Base-by-base conservation (phyloP, 2,797 vertebrate genomes). In the Choloepus didactylus region DNA sequence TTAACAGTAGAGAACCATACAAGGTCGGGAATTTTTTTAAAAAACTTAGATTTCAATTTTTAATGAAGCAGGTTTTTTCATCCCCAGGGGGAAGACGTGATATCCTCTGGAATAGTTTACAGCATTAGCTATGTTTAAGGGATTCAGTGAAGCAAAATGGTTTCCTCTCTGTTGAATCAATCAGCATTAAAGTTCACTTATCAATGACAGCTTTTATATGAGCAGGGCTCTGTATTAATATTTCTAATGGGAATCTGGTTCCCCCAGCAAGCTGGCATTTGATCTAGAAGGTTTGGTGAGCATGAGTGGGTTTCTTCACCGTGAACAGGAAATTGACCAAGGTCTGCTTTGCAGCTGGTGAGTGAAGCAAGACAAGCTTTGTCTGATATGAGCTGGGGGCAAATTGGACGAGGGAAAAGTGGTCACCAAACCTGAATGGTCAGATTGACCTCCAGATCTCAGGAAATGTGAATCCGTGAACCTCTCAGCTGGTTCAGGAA, bases 121-220 rank as follows among this genome's bases (percentile, higher is more conserved):
- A 70, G 76, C 69, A 81, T 98, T 98, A 98, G 60, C 94, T 92
- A 80, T 85, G 7, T 89, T 97, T 97, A 97, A 97, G 95, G 93
- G 88, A 98, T 98, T 97, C 98, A 97, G 29, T 87, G 93, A 97
- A 97, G 93, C 94, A 95, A 97, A 98, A 97, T 96, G 25, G 75
- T 96, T 94, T 98, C 69, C 75, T 96, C 51, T 97, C 41, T 86
- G 87, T 95, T 96, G 96, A 98, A 97, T 98, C 98, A 97, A 97
- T 98, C 97, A 97, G 85, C 97, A 96, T 98, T 98, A 95, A 97
- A 88, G 70, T 94, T 96, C 2, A 25, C 94, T 98, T 97, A 9
- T 56, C 96, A 97, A 19, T 96, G 98, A 94, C 95, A 97, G 94
- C 94, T 97, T 96, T 97, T 97, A 79, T 96, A 44, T 69, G 87